Evolutionary conservation across 92 coral and sea anemone species (phyloP).

Genomic region (Phenganax marumi): DNA sequence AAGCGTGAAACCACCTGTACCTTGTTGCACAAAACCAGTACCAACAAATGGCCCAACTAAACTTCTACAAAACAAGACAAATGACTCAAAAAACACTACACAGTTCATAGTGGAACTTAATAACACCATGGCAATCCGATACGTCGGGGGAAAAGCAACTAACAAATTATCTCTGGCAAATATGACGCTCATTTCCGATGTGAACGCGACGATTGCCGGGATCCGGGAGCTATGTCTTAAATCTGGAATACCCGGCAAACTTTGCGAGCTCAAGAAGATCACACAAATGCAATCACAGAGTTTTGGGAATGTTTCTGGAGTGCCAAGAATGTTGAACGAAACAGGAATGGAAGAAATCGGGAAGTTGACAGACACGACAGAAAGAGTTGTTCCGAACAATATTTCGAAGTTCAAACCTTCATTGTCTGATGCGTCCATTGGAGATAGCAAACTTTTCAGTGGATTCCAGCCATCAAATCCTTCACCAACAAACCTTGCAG

Average conservation of each 20-base stretch:
- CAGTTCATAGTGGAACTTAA: slow-evolving; percentile 35
- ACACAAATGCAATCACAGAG: slow-evolving; percentile 24
- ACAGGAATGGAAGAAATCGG: not conserved
- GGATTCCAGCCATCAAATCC: not conserved
- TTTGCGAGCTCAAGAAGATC: slow-evolving; percentile 24
- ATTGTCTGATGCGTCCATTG: not conserved
- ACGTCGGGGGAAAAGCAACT: slow-evolving; percentile 37
- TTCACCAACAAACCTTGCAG: too few species aligned
- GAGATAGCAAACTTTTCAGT: not conserved
- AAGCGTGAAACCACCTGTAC: not conserved
- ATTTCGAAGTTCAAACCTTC: not conserved
- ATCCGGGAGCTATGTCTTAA: slow-evolving; percentile 20
- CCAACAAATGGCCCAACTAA: not conserved
- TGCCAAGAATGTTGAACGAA: not conserved
- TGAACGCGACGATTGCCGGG: slow-evolving; percentile 32
- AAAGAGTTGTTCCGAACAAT: slow-evolving; percentile 2
- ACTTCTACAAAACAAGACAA: not conserved
- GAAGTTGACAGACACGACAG: slow-evolving; percentile 5
- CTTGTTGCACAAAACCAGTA: not conserved
- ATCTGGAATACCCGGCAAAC: slow-evolving; percentile 17
- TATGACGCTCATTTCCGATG: slow-evolving; percentile 24
- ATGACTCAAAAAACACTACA: slow-evolving; percentile 6
- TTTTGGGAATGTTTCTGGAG: slow-evolving; percentile 23
- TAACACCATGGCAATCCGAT: slow-evolving; percentile 40
- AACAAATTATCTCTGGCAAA: slow-evolving; percentile 33